A percentile compares a stretch with the other conserved stretches of the same genome.
These are phyloP conservation scores for Cylloceria caligata DNA, from an alignment of 2,888 invertebrate species.

Conservation along the genomic window DNA sequence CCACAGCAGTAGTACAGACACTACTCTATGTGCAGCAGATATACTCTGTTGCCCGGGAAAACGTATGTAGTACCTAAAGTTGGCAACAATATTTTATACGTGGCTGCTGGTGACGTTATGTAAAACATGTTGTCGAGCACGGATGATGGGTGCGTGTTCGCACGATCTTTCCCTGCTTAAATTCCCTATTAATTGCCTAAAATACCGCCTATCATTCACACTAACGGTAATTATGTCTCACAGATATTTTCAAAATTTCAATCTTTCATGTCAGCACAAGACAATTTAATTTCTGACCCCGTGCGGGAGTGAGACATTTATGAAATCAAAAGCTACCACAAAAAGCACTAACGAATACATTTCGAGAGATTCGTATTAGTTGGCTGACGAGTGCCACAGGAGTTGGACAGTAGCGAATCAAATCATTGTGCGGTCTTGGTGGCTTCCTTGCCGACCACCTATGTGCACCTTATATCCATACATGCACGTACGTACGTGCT, in stretches of 20 bases:
- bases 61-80: slow-evolving; percentile 23
- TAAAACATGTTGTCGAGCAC: slow-evolving; percentile 47
- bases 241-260: not conserved
- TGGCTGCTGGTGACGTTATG: slow-evolving; percentile 49
- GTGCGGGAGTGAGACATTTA: too few relatives aligned
- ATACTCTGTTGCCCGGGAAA: not conserved
- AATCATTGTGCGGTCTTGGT: slow-evolving; percentile 62
- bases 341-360: not conserved
- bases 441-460: slow-evolving; percentile 56
- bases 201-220: not conserved
- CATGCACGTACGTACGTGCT: slow-evolving; percentile 8
- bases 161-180: not conserved
- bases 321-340: not conserved
- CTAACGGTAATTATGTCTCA: not conserved
- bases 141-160: slow-evolving; percentile 10
- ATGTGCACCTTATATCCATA: not conserved
- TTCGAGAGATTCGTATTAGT: not conserved
- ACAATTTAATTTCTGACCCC: too few relatives aligned
- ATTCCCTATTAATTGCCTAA: slow-evolving; percentile 21
- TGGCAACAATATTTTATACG: slow-evolving; percentile 46
- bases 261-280: not conserved
- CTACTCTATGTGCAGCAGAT: not conserved
- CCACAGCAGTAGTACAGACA: slow-evolving; percentile 13
- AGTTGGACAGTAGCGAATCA: slow-evolving; percentile 50
- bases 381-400: slow-evolving; percentile 7